Evolutionary conservation across 1,140 invertebrate genomes (phyloP).

Genomic region (Pogonomyrmex californicus): DNA sequence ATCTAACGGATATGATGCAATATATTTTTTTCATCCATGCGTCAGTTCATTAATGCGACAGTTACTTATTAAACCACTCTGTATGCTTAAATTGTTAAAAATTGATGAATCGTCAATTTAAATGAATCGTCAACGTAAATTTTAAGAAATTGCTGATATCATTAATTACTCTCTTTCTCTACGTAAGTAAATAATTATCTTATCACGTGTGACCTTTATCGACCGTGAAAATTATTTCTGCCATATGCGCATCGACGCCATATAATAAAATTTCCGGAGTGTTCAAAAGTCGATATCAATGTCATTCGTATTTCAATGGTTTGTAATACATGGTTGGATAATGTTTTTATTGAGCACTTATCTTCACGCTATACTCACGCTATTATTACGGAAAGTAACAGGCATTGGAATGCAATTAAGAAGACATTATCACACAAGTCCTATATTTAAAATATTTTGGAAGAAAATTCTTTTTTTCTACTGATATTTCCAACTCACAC

Average conservation of each 20-base stretch:
- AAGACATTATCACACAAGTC: neutral
- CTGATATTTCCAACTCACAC: neutral
- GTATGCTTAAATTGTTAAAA: neutral
- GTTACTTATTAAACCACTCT: constrained; percentile 5
- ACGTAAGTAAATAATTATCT: constrained; percentile 54
- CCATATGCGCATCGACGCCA: constrained; percentile 13
- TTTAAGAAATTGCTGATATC: constrained; percentile 16
- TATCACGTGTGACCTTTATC: constrained; percentile 27
- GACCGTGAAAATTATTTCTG: constrained; percentile 34
- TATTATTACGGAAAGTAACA: neutral
- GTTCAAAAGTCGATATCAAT: constrained; percentile 4
- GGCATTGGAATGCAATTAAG: neutral
- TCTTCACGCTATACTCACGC: neutral
- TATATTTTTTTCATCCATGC: neutral
- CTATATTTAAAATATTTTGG: neutral
- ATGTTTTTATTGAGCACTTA: neutral
- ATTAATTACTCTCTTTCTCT: constrained; percentile 21
- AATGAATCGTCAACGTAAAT: neutral
- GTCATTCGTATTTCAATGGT: constrained; percentile 2
- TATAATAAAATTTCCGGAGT: constrained; percentile 7
- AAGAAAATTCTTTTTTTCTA: neutral
- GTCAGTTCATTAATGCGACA: neutral
- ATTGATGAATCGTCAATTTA: neutral
- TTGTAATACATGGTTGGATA: neutral
- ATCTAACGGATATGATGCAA: neutral